Evolutionary conservation across 2,888 invertebrate genomes (phyloP).

Genomic region (Leptinotarsa tumamoca): DNA sequence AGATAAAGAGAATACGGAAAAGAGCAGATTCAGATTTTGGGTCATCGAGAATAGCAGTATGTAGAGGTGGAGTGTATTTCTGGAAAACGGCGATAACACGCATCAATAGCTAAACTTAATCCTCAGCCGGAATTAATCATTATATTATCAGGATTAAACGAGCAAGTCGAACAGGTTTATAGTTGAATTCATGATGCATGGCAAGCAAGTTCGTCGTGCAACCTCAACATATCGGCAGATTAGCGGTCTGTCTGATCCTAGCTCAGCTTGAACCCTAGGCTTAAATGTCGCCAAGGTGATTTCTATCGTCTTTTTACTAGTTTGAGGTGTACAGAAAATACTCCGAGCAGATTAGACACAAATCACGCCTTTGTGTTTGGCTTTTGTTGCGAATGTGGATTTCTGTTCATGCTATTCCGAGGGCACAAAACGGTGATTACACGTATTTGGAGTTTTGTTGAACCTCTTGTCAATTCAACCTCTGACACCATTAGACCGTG

Average conservation of each 20-base stretch:
- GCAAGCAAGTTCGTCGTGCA: conserved; percentile 67
- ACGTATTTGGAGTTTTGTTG: background rate
- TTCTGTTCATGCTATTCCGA: background rate
- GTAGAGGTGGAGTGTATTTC: conserved; percentile 49
- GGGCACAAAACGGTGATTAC: background rate
- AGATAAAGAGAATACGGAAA: conserved; percentile 20
- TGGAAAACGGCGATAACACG: conserved; percentile 66
- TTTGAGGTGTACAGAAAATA: conserved; percentile 25
- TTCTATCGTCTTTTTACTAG: conserved; percentile 47
- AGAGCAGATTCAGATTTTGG: background rate
- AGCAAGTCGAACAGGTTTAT: conserved; percentile 61
- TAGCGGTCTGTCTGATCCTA: conserved; percentile 69
- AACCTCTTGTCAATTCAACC: background rate
- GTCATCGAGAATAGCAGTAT: conserved; percentile 19
- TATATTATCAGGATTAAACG: conserved; percentile 65
- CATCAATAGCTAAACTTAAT: conserved; percentile 66
- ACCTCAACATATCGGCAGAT: conserved; percentile 75
- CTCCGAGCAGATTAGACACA: conserved; percentile 34
- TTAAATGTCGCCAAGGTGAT: conserved; percentile 59
- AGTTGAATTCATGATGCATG: conserved; percentile 34
- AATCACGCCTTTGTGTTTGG: conserved; percentile 24
- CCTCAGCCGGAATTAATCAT: conserved; percentile 65
- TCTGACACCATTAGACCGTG: background rate
- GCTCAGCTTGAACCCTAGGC: conserved; percentile 56
- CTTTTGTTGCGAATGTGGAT: conserved; percentile 7